Evolutionary conservation across 2,888 invertebrate species (phyloP).

Genomic region (Cacoxenus indagator): DNA sequence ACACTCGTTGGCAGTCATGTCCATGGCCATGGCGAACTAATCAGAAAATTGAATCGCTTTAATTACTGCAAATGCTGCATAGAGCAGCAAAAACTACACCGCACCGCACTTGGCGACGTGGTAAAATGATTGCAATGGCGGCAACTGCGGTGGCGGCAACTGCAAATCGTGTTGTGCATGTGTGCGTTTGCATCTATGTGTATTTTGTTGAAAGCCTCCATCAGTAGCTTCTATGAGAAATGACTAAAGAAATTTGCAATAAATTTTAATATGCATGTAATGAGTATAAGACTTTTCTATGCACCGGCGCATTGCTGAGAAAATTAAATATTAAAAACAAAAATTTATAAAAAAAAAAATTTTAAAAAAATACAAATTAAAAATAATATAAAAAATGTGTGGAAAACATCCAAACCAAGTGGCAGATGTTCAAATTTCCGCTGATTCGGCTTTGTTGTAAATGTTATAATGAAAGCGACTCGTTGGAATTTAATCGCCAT

Average conservation of each 20-base stretch:
- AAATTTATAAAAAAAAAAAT: neutral
- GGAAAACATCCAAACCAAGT: neutral
- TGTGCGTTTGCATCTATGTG: neutral
- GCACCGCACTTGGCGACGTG: slow-evolving; percentile 14
- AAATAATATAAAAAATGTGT: too few species aligned
- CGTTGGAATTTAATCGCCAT: slow-evolving; percentile 1
- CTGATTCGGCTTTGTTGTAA: neutral
- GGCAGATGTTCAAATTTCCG: slow-evolving; percentile 17
- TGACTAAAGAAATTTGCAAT: slow-evolving; percentile 59
- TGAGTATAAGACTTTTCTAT: slow-evolving; percentile 48
- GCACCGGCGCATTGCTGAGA: neutral
- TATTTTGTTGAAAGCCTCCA: slow-evolving; percentile 16
- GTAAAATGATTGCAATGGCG: slow-evolving; percentile 7
- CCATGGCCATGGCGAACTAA: slow-evolving; percentile 66
- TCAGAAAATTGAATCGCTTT: slow-evolving; percentile 71
- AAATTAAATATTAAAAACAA: neutral
- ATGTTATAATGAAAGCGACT: neutral
- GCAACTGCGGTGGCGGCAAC: neutral
- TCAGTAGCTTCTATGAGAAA: slow-evolving; percentile 58
- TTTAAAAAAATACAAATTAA: neutral
- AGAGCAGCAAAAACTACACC: too few species aligned
- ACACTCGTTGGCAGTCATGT: slow-evolving; percentile 37
- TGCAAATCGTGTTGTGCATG: neutral
- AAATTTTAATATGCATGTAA: slow-evolving; percentile 65
- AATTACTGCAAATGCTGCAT: slow-evolving; percentile 70